phyloP scores from a whole-genome alignment of 2,797 vertebrate species.

The Percopsis omiscomaycus region DNA sequence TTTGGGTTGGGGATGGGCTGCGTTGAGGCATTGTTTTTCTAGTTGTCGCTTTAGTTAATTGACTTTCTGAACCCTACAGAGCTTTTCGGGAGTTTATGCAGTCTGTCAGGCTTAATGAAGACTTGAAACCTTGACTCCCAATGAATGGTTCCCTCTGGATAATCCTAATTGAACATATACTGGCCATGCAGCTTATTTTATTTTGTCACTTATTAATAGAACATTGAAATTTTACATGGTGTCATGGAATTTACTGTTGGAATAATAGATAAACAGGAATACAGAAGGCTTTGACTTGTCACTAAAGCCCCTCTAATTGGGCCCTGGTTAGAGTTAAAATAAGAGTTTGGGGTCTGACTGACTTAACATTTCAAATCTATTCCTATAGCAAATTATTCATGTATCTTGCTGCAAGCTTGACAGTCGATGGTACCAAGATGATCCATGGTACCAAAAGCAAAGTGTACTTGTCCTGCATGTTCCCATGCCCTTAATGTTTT shows the following conservation, averaged over 20 bases:
- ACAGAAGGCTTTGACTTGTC: constrained; percentile 76
- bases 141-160: constrained; percentile 67
- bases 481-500: not conserved
- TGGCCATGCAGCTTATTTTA: constrained; percentile 77
- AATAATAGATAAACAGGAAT: constrained; percentile 78
- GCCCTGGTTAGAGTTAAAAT: constrained; percentile 66
- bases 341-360: constrained; percentile 61
- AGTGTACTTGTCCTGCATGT: not conserved
- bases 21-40: constrained; percentile 68
- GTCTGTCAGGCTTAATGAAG: constrained; percentile 64
- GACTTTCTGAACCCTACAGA: constrained; percentile 67
- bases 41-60: constrained; percentile 70
- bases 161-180: constrained; percentile 77
- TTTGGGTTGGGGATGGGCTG: constrained; percentile 51
- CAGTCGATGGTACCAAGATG: constrained; percentile 17
- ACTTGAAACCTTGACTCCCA: constrained; percentile 60
- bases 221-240: constrained; percentile 66
- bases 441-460: constrained; percentile 29
- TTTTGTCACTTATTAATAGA: constrained; percentile 81
- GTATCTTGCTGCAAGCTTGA: constrained; percentile 6
- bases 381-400: constrained; percentile 33
- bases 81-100: constrained; percentile 63
- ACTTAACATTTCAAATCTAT: constrained; percentile 60
- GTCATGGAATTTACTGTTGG: constrained; percentile 74
- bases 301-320: constrained; percentile 82